Percentiles rank a stretch among this genome's conserved stretches.
Conservation (phyloP, 2,797 vertebrate species). For the Rhyacichthys aspro region DNA sequence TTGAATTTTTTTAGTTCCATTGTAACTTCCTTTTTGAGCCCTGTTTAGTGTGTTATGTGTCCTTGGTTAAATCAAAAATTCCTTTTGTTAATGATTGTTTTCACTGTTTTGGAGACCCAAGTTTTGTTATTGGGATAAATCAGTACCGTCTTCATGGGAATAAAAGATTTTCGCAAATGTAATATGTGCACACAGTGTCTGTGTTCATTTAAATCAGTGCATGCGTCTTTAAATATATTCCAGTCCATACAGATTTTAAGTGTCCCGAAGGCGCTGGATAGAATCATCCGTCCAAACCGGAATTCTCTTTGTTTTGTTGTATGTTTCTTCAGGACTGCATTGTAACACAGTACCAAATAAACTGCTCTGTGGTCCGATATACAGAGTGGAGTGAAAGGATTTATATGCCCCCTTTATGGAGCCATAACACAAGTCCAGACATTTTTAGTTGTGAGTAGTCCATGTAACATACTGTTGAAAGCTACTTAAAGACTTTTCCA, state of each 20-base stretch:
- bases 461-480: constrained; percentile 7
- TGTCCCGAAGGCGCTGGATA: neutral
- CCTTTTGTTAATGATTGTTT: neutral
- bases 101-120: neutral
- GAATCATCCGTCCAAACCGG: neutral
- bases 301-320: too few relatives aligned
- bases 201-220: neutral
- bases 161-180: neutral
- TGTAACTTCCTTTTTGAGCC: too few relatives aligned
- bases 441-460: neutral
- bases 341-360: constrained; percentile 6
- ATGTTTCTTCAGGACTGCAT: too few relatives aligned
- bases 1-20: neutral
- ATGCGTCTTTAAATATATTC: neutral
- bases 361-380: neutral
- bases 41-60: fast-evolving
- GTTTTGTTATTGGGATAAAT: neutral
- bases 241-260: neutral
- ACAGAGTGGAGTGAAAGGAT: neutral
- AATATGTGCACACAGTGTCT: constrained; percentile 1
- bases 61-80: too few relatives aligned
- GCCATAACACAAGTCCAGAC: constrained; percentile 2
- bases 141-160: neutral
- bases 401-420: neutral
- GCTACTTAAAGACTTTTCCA: neutral